These are phyloP conservation scores for Monochamus alternatus DNA, from an alignment of 2,888 invertebrate species.

Conservation along the genomic window DNA sequence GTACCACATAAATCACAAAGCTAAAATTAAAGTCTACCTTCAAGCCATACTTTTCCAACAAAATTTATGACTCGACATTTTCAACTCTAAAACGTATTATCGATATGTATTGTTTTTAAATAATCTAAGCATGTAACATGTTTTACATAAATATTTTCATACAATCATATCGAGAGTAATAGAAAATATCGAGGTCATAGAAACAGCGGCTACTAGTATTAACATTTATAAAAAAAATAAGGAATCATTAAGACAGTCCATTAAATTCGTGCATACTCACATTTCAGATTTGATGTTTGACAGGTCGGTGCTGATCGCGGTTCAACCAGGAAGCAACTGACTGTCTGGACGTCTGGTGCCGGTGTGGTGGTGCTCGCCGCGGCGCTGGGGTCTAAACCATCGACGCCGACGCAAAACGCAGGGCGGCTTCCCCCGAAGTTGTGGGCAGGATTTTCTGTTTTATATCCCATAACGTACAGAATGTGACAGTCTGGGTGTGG, in stretches of 20 bases:
- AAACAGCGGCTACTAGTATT: not conserved
- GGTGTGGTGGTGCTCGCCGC: conserved; percentile 66
- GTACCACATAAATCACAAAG: conserved; percentile 38
- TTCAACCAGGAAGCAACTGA: conserved; percentile 58
- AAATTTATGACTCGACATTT: conserved; percentile 31
- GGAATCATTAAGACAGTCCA: not conserved
- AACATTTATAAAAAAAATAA: not conserved
- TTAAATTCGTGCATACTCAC: conserved; percentile 10
- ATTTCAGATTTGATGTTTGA: conserved; percentile 25
- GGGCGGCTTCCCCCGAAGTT: conserved; percentile 69
- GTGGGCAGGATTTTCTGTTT: conserved; percentile 71
- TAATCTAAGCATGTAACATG: not conserved
- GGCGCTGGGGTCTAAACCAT: conserved; percentile 63
- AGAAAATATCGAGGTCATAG: not conserved
- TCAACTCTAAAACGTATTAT: conserved; percentile 9
- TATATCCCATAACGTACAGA: conserved; percentile 75
- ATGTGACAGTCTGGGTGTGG: conserved; percentile 73
- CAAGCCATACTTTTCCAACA: conserved; percentile 22
- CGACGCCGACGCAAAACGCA: conserved; percentile 71
- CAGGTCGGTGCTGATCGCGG: conserved; percentile 49
- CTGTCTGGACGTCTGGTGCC: conserved; percentile 62
- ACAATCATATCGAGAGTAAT: not conserved
- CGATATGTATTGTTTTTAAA: not conserved
- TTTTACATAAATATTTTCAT: conserved; percentile 1
- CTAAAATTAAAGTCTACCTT: conserved; percentile 30